Percentiles rank a stretch among this genome's conserved stretches.
These are phyloP conservation scores for Plumapathes pennacea DNA, from an alignment of 92 coral and sea anemone species.

Conservation along the genomic window DNA sequence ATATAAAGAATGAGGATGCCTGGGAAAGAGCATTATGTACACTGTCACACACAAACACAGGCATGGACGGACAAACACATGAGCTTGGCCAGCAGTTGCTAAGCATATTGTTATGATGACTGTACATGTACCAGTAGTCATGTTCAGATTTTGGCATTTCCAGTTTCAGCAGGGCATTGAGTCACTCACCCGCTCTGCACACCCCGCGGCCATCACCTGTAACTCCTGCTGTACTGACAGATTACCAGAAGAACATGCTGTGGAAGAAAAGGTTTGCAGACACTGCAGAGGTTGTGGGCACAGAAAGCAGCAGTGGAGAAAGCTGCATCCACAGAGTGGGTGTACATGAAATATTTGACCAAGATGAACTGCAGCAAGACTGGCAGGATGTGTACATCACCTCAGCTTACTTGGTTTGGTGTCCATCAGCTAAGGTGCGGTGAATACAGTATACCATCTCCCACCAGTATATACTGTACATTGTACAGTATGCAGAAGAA, in stretches of 20 bases:
- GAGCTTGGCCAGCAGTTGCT: no score
- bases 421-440: conserved; percentile 80
- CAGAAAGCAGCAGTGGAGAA: conserved; percentile 9
- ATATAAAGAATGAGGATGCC: no score
- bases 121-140: no score
- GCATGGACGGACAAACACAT: no score
- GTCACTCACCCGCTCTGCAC: conserved; percentile 20
- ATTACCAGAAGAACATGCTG: conserved; percentile 63
- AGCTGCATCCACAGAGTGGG: conserved; percentile 62
- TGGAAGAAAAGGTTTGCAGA: conserved; percentile 65
- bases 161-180: background rate
- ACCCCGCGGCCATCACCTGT: conserved; percentile 83
- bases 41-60: no score
- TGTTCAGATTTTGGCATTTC: no score
- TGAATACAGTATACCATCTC: background rate
- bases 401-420: conserved; percentile 95
- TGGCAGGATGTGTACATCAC: conserved; percentile 92
- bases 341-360: conserved; percentile 84
- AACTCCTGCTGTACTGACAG: conserved; percentile 69
- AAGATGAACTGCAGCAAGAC: conserved; percentile 74
- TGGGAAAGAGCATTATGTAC: no score
- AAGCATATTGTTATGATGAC: no score
- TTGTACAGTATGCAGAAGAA: no score
- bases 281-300: conserved; percentile 25
- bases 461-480: no score